A percentile compares a stretch with the other conserved stretches of the same genome.
phyloP scores from a whole-genome alignment of 2,113 vertebrate genomes.

The Okapia johnstoni region DNA sequence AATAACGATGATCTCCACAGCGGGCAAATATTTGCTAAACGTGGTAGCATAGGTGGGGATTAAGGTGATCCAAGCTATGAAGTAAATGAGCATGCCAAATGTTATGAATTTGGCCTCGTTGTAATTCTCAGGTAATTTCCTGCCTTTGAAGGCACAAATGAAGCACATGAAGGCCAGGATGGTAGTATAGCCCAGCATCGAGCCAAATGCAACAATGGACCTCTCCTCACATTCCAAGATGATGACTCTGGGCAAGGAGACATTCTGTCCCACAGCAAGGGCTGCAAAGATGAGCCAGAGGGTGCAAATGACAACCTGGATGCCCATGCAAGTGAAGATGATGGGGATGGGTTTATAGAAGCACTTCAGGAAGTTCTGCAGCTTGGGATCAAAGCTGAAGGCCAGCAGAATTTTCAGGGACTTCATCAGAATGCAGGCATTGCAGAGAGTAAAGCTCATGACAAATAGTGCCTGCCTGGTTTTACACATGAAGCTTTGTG shows the following conservation, averaged over 20 bases:
- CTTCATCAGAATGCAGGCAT: constrained; percentile 92
- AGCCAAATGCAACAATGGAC: constrained; percentile 84
- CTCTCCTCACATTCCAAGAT: constrained; percentile 88
- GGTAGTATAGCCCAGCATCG: constrained; percentile 88
- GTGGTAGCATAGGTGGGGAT: constrained; percentile 88
- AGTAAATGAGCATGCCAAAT: constrained; percentile 92
- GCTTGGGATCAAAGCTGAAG: constrained; percentile 87
- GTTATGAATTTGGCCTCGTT: constrained; percentile 94
- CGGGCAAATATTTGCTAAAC: constrained; percentile 86
- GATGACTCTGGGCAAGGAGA: constrained; percentile 73
- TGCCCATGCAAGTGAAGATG: constrained; percentile 79
- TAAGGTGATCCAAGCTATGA: constrained; percentile 91
- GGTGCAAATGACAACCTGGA: constrained; percentile 83
- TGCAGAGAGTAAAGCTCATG: constrained; percentile 88
- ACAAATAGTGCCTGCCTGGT: constrained; percentile 88
- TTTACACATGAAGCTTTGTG: constrained; percentile 84
- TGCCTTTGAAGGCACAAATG: constrained; percentile 88
- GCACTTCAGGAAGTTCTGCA: constrained; percentile 80
- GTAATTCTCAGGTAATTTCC: constrained; percentile 91
- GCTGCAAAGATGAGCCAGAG: constrained; percentile 85
- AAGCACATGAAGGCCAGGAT: constrained; percentile 88
- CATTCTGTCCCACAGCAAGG: constrained; percentile 76
- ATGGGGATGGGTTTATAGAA: constrained; percentile 83
- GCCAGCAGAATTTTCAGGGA: constrained; percentile 91
- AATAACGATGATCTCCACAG: constrained; percentile 91